Evolutionary conservation across 2,797 vertebrate species (phyloP).

Genomic region (Carapus acus): DNA sequence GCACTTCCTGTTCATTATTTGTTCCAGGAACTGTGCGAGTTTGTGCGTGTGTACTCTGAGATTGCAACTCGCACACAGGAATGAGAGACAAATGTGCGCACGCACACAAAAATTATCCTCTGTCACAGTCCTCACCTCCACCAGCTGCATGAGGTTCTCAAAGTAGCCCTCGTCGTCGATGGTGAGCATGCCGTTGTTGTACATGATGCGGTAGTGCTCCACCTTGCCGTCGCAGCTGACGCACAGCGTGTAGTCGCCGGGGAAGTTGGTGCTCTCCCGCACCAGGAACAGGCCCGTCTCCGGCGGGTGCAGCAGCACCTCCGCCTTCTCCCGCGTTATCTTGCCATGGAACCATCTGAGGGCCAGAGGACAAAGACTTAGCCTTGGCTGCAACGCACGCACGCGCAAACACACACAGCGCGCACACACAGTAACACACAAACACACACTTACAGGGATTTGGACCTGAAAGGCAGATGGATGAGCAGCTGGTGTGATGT

Average conservation of each 20-base stretch:
- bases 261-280: constrained; percentile 97
- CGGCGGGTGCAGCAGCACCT: constrained; percentile 81
- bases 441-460: no score
- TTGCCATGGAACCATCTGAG: constrained; percentile 97
- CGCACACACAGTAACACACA: no score
- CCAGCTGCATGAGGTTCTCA: constrained; percentile 97
- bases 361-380: background rate
- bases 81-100: constrained; percentile 4
- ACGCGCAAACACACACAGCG: no score
- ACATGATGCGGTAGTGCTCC: constrained; percentile 98
- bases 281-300: constrained; percentile 92
- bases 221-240: constrained; percentile 96
- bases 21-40: constrained; percentile 70
- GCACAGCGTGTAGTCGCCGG: constrained; percentile 96
- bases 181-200: constrained; percentile 86
- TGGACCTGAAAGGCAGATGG: no score
- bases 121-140: constrained; percentile 78
- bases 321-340: constrained; percentile 90
- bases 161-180: constrained; percentile 94
- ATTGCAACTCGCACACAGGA: constrained; percentile 7
- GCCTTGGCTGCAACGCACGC: no score
- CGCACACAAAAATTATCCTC: no score
- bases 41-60: constrained; percentile 45
- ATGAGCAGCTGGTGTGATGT: no score
- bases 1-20: constrained; percentile 72